Conservation (phyloP, 2,113 vertebrate genomes). For the Oncorhynchus clarkii region DNA sequence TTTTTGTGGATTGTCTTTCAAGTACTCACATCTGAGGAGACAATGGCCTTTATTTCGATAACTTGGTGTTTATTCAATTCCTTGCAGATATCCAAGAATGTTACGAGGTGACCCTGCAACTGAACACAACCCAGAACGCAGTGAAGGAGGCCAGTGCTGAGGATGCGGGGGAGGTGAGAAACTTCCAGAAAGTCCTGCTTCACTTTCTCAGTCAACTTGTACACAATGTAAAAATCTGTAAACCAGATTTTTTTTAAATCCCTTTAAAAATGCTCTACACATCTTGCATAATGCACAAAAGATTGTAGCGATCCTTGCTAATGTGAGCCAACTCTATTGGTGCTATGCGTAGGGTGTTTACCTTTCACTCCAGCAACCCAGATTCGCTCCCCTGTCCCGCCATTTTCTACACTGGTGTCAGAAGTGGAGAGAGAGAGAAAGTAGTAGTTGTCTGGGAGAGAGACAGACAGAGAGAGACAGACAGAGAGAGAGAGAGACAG, state of each 20-base stretch:
- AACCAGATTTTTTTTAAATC: too few species aligned
- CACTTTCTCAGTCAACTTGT: background rate
- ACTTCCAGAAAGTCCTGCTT: slow-evolving; percentile 18
- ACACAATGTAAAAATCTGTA: background rate
- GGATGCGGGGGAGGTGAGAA: slow-evolving; percentile 67
- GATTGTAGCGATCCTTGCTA: background rate
- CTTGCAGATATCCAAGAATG: slow-evolving; percentile 79
- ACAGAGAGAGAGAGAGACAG: too few species aligned
- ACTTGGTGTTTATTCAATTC: slow-evolving; percentile 26
- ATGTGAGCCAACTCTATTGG: too few species aligned
- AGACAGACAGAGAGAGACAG: background rate
- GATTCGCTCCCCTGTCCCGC: too few species aligned
- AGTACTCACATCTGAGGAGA: too few species aligned
- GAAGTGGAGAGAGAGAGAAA: background rate
- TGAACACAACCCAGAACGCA: slow-evolving; percentile 61
- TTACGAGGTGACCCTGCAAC: slow-evolving; percentile 78
- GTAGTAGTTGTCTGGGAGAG: too few species aligned
- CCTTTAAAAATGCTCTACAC: background rate
- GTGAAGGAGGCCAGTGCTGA: slow-evolving; percentile 56
- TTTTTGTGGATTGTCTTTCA: background rate
- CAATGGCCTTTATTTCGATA: background rate
- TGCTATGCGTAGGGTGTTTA: background rate
- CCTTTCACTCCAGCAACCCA: too few species aligned
- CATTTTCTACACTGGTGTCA: too few species aligned
- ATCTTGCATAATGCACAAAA: too few species aligned